Conservation (phyloP, 2,797 vertebrate genomes). For the Sebastes iracundus region DNA sequence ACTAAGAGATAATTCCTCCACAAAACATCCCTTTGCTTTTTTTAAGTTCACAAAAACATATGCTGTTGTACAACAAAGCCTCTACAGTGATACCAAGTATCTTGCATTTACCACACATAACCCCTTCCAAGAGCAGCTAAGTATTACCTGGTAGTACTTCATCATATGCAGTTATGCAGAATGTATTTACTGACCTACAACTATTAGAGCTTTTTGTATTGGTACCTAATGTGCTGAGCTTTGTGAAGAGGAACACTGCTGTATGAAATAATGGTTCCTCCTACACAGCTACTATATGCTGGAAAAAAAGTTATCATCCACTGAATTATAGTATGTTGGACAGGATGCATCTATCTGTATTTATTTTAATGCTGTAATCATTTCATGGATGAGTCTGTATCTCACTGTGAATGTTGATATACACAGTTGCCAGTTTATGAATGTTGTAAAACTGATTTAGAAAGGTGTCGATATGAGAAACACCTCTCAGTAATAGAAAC, state of each 20-base stretch:
- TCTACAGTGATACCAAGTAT: conserved; percentile 6
- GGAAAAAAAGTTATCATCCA: conserved; percentile 53
- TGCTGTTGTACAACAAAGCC: conserved; percentile 31
- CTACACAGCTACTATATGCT: conserved; percentile 70
- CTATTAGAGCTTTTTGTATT: conserved; percentile 50
- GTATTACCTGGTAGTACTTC: conserved; percentile 31
- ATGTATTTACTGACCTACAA: conserved; percentile 44
- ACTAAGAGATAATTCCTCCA: neutral
- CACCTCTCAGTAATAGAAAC: neutral
- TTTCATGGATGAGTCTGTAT: neutral
- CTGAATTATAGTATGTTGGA: conserved; percentile 24
- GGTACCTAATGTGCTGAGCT: conserved; percentile 72
- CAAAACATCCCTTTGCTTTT: neutral
- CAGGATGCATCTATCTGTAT: conserved; percentile 43
- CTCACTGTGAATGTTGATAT: neutral
- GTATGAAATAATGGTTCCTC: conserved; percentile 58
- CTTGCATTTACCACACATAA: neutral
- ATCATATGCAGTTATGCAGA: conserved; percentile 20
- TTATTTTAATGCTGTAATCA: conserved; percentile 55
- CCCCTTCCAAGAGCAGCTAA: conserved; percentile 63
- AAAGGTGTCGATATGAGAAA: neutral
- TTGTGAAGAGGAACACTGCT: conserved; percentile 64
- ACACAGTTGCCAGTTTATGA: neutral
- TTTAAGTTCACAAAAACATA: neutral
- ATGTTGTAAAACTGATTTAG: neutral